Evolutionary conservation across 2,888 invertebrate genomes (phyloP).

Genomic region (Melanchra persicariae): DNA sequence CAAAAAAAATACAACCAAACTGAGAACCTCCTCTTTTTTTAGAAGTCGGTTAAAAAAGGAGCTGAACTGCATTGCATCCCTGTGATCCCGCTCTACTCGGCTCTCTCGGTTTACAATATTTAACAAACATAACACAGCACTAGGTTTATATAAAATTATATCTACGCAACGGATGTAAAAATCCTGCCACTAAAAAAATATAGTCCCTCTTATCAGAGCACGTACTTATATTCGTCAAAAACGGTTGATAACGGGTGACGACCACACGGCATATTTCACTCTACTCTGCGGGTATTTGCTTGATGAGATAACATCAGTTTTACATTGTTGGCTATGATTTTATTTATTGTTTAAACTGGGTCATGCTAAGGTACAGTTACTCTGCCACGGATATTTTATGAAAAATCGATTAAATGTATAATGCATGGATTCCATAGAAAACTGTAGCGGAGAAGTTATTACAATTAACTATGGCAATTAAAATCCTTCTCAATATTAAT

Average conservation of each 20-base stretch:
- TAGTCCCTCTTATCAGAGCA: constrained; percentile 31
- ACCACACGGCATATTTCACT: constrained; percentile 12
- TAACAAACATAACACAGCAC: no score
- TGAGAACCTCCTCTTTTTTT: no score
- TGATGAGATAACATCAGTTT: constrained; percentile 33
- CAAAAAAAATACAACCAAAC: no score
- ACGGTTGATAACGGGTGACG: constrained; percentile 42
- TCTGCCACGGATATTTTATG: constrained; percentile 9
- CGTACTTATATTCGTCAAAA: constrained; percentile 29
- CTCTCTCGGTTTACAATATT: no score
- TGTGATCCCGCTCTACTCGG: no score
- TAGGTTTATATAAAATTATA: neutral
- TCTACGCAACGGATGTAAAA: constrained; percentile 43
- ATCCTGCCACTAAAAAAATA: constrained; percentile 42
- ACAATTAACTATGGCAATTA: no score
- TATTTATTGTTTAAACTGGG: constrained; percentile 33
- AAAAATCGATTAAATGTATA: constrained; percentile 2
- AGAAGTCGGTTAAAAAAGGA: no score
- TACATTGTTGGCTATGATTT: constrained; percentile 4
- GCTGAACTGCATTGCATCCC: no score
- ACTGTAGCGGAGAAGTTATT: no score
- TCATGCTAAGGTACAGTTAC: constrained; percentile 23
- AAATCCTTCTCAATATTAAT: no score
- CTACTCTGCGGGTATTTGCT: constrained; percentile 24
- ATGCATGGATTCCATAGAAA: constrained; percentile 9